Evolutionary conservation across 2,888 invertebrate genomes (phyloP).

Genomic region (Rhagonycha lutea): DNA sequence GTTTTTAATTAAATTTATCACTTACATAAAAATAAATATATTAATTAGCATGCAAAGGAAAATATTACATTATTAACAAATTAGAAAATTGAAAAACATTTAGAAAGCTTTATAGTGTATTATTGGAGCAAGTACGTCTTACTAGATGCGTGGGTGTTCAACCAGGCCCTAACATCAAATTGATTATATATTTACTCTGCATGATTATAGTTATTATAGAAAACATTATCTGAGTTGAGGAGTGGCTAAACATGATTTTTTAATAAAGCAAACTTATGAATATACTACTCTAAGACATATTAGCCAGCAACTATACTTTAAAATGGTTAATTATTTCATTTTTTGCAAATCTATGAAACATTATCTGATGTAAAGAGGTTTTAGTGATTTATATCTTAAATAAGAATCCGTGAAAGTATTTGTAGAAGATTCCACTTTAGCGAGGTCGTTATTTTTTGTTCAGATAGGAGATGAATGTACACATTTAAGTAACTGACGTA

Average conservation of each 20-base stretch:
- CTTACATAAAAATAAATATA: too few species aligned
- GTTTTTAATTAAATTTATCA: too few species aligned
- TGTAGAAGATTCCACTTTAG: conserved; percentile 2
- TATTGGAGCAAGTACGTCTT: conserved; percentile 26
- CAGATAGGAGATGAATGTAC: conserved; percentile 33
- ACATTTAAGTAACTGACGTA: conserved; percentile 36
- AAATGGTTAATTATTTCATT: conserved; percentile 26
- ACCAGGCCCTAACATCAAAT: conserved; percentile 54
- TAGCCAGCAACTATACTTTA: conserved; percentile 23
- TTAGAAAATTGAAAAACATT: conserved; percentile 8
- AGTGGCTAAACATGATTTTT: conserved; percentile 50
- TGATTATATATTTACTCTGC: conserved; percentile 58
- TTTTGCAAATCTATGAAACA: conserved; percentile 18
- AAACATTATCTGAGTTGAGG: conserved; percentile 56
- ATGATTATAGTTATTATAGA: conserved; percentile 58
- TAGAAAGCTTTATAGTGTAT: conserved; percentile 29
- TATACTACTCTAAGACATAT: conserved; percentile 18
- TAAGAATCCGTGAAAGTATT: conserved; percentile 17
- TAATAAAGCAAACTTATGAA: conserved; percentile 50
- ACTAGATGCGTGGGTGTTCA: conserved; percentile 48
- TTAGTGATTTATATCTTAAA: conserved; percentile 15
- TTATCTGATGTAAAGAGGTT: conserved; percentile 17
- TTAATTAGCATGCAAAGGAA: neutral
- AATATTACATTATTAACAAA: neutral
- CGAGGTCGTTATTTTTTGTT: conserved; percentile 20